A percentile compares a stretch with the other conserved stretches of the same genome.
These are phyloP conservation scores for Labroides dimidiatus DNA, from an alignment of 2,797 vertebrate genomes.

Conservation along the genomic window DNA sequence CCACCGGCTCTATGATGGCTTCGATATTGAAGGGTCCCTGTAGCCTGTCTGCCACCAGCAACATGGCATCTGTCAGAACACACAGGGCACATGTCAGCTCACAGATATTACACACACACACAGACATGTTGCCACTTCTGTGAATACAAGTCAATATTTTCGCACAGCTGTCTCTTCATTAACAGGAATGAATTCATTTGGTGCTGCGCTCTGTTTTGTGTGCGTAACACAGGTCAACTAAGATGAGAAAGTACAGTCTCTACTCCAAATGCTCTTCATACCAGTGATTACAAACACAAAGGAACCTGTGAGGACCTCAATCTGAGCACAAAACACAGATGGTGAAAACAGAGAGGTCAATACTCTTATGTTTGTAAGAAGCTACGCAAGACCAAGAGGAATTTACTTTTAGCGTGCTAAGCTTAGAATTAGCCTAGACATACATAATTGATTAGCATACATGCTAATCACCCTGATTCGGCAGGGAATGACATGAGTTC, in stretches of 20 bases:
- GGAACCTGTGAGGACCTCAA: conserved; percentile 13
- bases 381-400: conserved; percentile 14
- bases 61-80: conserved; percentile 92
- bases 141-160: conserved; percentile 9
- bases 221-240: conserved; percentile 11
- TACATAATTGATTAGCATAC: conserved; percentile 35
- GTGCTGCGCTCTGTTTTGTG: neutral
- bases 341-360: neutral
- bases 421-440: conserved; percentile 33
- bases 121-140: neutral
- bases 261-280: conserved; percentile 27
- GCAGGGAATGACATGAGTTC: conserved; percentile 1
- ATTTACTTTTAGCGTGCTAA: conserved; percentile 25
- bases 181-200: neutral
- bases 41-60: conserved; percentile 94
- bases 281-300: conserved; percentile 30
- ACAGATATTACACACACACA: conserved; percentile 35
- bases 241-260: conserved; percentile 10
- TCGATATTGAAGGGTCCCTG: conserved; percentile 96
- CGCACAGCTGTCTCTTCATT: conserved; percentile 16
- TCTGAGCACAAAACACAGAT: conserved; percentile 17
- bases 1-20: conserved; percentile 93
- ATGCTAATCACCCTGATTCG: conserved; percentile 21
- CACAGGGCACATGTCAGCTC: conserved; percentile 57
- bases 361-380: conserved; percentile 7